Percentiles rank a stretch among this genome's conserved stretches.
Conservation (phyloP, 2,113 vertebrate genomes). For the Ameiurus melas region DNA sequence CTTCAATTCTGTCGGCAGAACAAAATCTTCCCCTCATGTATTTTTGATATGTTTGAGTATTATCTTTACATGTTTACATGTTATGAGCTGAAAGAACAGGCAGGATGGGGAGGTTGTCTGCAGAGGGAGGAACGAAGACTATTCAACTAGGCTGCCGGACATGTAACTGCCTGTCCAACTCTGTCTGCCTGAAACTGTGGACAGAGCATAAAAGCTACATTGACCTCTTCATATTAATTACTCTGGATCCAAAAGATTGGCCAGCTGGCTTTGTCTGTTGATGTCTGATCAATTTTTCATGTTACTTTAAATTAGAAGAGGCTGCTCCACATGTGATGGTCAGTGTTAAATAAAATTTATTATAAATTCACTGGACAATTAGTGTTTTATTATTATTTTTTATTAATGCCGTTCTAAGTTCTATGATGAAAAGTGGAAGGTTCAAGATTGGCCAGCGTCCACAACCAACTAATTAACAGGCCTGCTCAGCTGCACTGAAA, state of each 20-base stretch:
- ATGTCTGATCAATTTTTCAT: constrained; percentile 19
- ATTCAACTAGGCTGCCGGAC: neutral
- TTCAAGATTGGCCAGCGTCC: neutral
- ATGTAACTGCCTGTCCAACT: constrained; percentile 9
- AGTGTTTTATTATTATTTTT: constrained; percentile 5
- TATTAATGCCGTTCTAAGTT: neutral
- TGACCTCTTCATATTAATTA: neutral
- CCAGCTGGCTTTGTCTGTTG: neutral
- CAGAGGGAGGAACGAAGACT: neutral
- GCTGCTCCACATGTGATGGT: neutral
- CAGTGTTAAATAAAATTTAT: constrained; percentile 14
- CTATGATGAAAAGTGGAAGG: constrained; percentile 5
- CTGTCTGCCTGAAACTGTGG: neutral
- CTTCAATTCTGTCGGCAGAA: neutral
- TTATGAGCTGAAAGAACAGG: neutral
- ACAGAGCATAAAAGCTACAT: neutral
- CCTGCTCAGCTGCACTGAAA: neutral
- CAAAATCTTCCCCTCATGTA: neutral
- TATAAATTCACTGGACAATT: neutral
- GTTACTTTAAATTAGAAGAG: constrained; percentile 9
- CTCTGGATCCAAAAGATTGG: neutral
- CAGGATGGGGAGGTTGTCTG: neutral
- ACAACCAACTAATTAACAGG: constrained; percentile 18
- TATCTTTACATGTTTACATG: constrained; percentile 12
- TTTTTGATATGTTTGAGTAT: neutral